Conservation (phyloP, 1,140 invertebrate species). For the Colletes gigas region DNA sequence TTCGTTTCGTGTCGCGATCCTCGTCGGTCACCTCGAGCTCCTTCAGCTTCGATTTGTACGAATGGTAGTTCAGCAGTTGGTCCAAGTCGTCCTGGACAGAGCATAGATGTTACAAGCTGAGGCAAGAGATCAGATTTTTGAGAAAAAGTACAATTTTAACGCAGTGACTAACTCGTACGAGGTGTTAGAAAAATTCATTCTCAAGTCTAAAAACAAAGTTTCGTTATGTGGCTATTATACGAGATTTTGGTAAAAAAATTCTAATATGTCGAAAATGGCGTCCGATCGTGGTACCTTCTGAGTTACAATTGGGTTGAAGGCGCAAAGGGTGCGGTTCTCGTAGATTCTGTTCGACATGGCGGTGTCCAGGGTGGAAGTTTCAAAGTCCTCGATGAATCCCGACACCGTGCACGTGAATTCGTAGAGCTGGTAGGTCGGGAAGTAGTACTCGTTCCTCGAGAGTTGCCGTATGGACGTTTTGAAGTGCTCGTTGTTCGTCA, state of each 20-base stretch:
- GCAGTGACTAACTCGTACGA: too few relatives aligned
- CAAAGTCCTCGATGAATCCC: conserved; percentile 29
- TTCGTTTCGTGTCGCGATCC: conserved; percentile 56
- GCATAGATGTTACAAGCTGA: too few relatives aligned
- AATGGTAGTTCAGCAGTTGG: conserved; percentile 40
- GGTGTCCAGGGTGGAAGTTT: conserved; percentile 24
- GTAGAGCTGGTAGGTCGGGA: conserved; percentile 80
- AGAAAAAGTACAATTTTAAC: too few relatives aligned
- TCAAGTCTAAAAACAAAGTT: too few relatives aligned
- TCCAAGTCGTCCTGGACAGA: conserved; percentile 30
- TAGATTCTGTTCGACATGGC: conserved; percentile 21
- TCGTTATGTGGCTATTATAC: too few relatives aligned
- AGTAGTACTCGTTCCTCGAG: conserved; percentile 82
- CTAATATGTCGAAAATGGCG: not conserved
- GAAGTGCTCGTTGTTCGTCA: conserved; percentile 83
- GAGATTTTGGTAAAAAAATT: too few relatives aligned
- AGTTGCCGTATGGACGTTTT: conserved; percentile 82
- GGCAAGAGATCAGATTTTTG: too few relatives aligned
- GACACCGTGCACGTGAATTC: conserved; percentile 66
- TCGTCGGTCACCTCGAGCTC: conserved; percentile 53
- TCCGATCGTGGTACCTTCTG: conserved; percentile 22
- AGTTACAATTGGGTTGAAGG: conserved; percentile 54
- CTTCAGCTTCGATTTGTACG: conserved; percentile 63
- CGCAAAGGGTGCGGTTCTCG: conserved; percentile 47
- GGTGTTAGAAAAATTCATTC: too few relatives aligned